Base-by-base conservation (phyloP, 2,113 vertebrate species). In the Pterocles gutturalis region DNA sequence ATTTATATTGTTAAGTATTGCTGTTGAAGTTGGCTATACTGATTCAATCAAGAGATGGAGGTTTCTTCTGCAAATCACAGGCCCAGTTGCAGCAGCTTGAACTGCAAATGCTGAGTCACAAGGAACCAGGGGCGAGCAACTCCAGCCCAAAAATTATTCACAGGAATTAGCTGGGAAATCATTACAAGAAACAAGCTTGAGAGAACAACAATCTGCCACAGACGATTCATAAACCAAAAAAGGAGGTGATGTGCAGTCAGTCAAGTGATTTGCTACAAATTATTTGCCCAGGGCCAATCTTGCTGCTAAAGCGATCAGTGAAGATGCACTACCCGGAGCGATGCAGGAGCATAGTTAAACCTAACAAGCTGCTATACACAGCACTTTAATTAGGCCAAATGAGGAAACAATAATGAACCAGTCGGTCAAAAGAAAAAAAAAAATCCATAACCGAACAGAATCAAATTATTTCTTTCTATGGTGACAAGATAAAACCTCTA, bases 331-430 rank as follows among this genome's bases (percentile, higher is more conserved):
- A 89, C 92, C 87, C 6, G 0, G 78, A 55, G 89, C 7, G 0
- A 84, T 45, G 79, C 54, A 81, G 92, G 64, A 55, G 55, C 29
- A 0, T 11, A 45, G 90, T 55, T 78, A 53, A 89, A 86, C 43
- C 86, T 91, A 97, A 97, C 90, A 96, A 96, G 94, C 92, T 93
- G 90, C 89, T 94, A 62, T 49, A 91, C 94, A 76, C 95, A 96
- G 77, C 64, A 69, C 75, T 92, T 96, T 84, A 96, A 96, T 97
- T 96, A 97, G 94, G 86, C 91, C 92, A 97, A 97, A 95, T 81
- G 82, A 95, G 86, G 81, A 84, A 82, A 65, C 2, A 1, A 82
- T 93, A 92, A 94, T 97, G 95, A 96, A 96, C 65, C 92, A 92
- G 92, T 92, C 62, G 90, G 94, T 92, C 92, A 93, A 90, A 85